phyloP scores from a whole-genome alignment of 1,140 invertebrate species.

The Ctenoplectra terminalis region DNA sequence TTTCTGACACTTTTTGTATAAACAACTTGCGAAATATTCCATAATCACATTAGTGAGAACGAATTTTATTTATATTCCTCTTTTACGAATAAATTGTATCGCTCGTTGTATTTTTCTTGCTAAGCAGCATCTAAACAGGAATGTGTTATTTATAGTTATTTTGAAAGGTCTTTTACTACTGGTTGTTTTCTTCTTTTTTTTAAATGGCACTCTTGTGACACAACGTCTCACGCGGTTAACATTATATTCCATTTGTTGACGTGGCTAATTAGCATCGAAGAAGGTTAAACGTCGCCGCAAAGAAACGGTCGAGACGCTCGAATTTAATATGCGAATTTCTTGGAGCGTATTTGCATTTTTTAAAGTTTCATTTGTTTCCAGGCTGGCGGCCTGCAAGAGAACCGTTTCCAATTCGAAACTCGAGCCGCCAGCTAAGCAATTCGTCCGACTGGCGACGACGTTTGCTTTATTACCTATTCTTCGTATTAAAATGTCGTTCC shows the following conservation, averaged over 20 bases:
- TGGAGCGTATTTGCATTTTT: constrained; percentile 27
- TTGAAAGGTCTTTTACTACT: too few relatives aligned
- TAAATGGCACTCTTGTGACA: neutral
- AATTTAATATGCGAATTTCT: constrained; percentile 24
- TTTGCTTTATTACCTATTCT: constrained; percentile 28
- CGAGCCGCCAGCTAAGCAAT: constrained; percentile 49
- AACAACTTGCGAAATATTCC: neutral
- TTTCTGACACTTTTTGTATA: too few relatives aligned
- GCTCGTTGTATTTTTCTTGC: too few relatives aligned
- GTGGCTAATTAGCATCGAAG: constrained; percentile 36
- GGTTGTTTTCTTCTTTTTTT: neutral
- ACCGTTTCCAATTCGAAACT: constrained; percentile 32
- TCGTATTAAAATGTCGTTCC: constrained; percentile 21
- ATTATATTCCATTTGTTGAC: constrained; percentile 27
- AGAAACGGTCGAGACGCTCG: neutral
- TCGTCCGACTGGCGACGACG: neutral
- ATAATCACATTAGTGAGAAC: neutral
- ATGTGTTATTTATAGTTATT: neutral
- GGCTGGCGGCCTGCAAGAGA: neutral
- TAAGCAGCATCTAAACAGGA: too few relatives aligned
- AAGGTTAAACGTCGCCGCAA: constrained; percentile 18
- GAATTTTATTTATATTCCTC: too few relatives aligned
- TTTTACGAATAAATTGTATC: too few relatives aligned
- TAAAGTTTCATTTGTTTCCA: constrained; percentile 5
- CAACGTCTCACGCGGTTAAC: neutral